phyloP scores from a whole-genome alignment of 2,113 vertebrate genomes.

The Psephotus haematonotus region DNA sequence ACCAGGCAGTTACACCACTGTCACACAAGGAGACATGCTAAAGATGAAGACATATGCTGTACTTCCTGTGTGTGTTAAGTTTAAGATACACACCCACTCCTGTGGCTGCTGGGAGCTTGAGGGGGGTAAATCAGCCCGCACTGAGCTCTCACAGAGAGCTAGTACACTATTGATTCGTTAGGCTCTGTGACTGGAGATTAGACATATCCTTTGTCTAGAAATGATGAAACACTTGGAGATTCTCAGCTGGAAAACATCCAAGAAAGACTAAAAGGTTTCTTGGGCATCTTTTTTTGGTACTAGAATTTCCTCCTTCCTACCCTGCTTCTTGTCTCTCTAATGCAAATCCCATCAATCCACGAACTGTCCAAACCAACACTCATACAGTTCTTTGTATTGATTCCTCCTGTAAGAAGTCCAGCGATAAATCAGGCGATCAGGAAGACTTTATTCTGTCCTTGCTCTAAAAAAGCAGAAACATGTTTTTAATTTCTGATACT shows the following conservation, averaged over 20 bases:
- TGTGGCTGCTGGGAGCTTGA: not conserved
- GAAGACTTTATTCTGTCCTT: conserved; percentile 12
- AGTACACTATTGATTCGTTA: not conserved
- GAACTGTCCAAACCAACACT: not conserved
- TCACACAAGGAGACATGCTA: accelerated
- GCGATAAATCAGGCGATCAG: not conserved
- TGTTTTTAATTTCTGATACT: not conserved
- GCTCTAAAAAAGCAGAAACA: not conserved
- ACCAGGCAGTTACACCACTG: not conserved
- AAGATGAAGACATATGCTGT: not conserved
- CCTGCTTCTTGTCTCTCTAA: not conserved
- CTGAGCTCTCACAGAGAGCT: not conserved
- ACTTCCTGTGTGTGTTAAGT: not conserved
- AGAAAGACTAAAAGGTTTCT: conserved; percentile 32
- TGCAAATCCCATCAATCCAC: conserved; percentile 26
- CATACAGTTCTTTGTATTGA: not conserved
- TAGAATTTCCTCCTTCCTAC: conserved; percentile 1
- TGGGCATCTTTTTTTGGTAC: not conserved
- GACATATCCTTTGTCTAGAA: not conserved
- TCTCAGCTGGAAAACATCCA: conserved; percentile 27
- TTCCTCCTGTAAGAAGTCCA: not conserved
- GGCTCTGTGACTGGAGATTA: not conserved
- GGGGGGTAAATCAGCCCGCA: not conserved
- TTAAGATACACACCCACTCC: not conserved
- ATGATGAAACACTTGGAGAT: not conserved